These are phyloP conservation scores for Luperina nickerlii DNA, from an alignment of 2,888 invertebrate species.

Conservation along the genomic window DNA sequence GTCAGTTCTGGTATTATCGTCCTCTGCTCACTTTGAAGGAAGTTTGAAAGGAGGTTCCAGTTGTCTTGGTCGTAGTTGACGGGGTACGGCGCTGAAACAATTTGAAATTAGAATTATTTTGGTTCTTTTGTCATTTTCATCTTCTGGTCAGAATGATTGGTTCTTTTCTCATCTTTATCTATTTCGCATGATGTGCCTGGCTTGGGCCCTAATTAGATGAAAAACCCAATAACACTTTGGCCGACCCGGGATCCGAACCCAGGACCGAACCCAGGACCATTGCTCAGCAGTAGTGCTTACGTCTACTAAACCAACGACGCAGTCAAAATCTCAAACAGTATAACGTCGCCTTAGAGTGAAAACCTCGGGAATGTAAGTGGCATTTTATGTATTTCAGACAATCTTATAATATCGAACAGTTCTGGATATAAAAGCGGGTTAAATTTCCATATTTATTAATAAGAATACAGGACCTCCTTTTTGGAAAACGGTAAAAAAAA, in stretches of 20 bases:
- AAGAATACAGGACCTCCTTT: too few relatives aligned
- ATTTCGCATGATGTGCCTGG: too few relatives aligned
- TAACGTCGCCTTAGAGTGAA: too few relatives aligned
- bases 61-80: conserved; percentile 95
- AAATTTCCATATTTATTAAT: too few relatives aligned
- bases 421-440: too few relatives aligned
- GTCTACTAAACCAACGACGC: background rate
- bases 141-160: background rate
- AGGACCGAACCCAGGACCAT: background rate
- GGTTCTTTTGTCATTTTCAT: too few relatives aligned
- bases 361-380: too few relatives aligned
- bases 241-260: background rate
- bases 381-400: too few relatives aligned
- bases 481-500: too few relatives aligned
- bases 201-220: background rate
- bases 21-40: conserved; percentile 90
- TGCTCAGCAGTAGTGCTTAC: background rate
- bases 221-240: background rate
- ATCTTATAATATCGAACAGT: too few relatives aligned
- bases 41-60: conserved; percentile 93
- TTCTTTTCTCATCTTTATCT: background rate
- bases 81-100: conserved; percentile 92
- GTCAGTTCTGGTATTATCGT: conserved; percentile 92
- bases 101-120: background rate
- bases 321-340: background rate